Base-by-base conservation (phyloP, 2,113 vertebrate species). In the Pluvianellus socialis region DNA sequence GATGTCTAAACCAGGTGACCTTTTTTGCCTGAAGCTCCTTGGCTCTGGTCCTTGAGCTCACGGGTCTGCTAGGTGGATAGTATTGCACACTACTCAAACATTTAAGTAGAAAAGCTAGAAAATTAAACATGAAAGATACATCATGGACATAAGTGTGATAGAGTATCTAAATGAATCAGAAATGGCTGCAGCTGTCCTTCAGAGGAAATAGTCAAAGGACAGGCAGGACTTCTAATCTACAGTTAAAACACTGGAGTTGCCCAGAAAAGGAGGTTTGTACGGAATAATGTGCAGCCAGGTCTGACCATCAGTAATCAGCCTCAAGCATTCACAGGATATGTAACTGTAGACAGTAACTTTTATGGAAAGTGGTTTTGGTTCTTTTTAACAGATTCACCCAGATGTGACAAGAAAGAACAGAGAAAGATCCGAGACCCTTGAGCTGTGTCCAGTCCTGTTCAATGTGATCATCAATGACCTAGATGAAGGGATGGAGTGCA, bases 81-180 rank as follows among this genome's bases (percentile, higher is more conserved):
- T 59, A 66, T 33, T 59, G 27, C 19, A 45, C 22, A 58, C 47
- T 70, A 55, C 16, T 65, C 42, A 65, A 85, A 58, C 32, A 72
- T 38, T 14, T 33, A 32, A 50, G 35, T 72, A 58, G 49, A 65
- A 65, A 79, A 59, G 40, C 32, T 49, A 79, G n/a, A 68, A 84
- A 44, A 68, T 6, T 7, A 26, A 67, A 74, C 22, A 50, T 33
- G 53, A 62, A 61, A 73, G 52, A 79, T 42, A 53, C 10, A 47
- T 49, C n/a, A 61, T 6, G 18, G 53, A 56, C 1, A 0, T 30
- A 42, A 35, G 38, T 23, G 30, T 53, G 33, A 72, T 4, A 5
- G 24, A 77, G 24, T 40, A 59, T 21, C 72, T 66, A 42, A 83
- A 59, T 0, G 1, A 87, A 56, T 33, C 33, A 50, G 45, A 84